Evolutionary conservation across 2,113 vertebrate species (phyloP).

Genomic region (Tringa solitaria): DNA sequence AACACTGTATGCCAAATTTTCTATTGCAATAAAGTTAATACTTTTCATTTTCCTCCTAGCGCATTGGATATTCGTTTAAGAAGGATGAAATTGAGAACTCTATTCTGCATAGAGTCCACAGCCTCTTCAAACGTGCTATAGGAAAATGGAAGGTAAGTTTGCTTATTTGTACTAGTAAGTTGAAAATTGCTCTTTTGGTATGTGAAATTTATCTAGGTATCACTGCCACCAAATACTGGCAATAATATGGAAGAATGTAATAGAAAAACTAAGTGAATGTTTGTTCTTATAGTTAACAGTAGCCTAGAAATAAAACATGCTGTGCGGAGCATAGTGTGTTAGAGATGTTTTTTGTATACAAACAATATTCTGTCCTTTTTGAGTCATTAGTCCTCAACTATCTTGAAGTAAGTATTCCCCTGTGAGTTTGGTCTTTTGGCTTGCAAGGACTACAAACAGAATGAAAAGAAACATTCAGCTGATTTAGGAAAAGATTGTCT

Average conservation of each 20-base stretch:
- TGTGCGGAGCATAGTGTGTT: too few species aligned
- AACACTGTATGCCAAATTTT: neutral
- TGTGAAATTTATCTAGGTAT: neutral
- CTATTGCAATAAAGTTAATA: neutral
- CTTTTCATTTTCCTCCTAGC: slow-evolving; percentile 65
- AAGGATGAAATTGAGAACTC: slow-evolving; percentile 91
- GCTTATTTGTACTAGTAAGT: neutral
- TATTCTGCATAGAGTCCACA: slow-evolving; percentile 84
- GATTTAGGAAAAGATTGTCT: neutral
- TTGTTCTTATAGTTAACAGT: neutral
- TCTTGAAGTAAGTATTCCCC: neutral
- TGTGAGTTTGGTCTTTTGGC: neutral
- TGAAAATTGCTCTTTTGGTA: neutral
- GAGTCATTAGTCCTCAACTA: neutral
- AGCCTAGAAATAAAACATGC: neutral
- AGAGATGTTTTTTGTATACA: neutral
- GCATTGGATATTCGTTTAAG: slow-evolving; percentile 89
- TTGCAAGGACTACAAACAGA: neutral
- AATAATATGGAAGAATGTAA: neutral
- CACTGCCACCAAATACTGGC: too few species aligned
- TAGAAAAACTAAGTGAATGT: neutral
- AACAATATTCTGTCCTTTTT: neutral
- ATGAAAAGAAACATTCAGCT: neutral
- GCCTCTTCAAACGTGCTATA: slow-evolving; percentile 85
- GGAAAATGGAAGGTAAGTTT: slow-evolving; percentile 91